phyloP scores from a whole-genome alignment of 2,797 vertebrate species.

The Picus viridis region DNA sequence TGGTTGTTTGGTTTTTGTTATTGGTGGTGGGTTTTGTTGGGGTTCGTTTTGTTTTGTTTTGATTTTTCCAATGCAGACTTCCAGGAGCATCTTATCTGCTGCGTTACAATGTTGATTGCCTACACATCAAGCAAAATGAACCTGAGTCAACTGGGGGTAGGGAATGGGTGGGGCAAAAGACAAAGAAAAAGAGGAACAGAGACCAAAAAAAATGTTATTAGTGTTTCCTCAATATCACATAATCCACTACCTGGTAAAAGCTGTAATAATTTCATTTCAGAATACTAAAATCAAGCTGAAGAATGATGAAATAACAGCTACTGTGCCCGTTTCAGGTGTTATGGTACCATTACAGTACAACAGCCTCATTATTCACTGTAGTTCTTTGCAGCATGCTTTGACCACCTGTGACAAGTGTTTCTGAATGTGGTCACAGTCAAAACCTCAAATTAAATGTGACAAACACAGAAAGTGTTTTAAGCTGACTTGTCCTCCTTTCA shows the following conservation, averaged over 20 bases:
- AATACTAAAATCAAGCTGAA: constrained; percentile 2
- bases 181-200: background rate
- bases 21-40: no score
- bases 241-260: background rate
- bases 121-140: background rate
- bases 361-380: constrained; percentile 20
- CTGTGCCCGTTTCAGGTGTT: background rate
- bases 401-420: constrained; percentile 40
- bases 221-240: background rate
- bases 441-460: constrained; percentile 72
- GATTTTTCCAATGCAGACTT: background rate
- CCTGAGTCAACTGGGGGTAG: background rate
- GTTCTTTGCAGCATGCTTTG: constrained; percentile 14
- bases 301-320: constrained; percentile 1
- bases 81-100: background rate
- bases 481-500: constrained; percentile 54
- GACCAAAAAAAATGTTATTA: background rate
- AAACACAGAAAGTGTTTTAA: constrained; percentile 22
- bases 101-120: background rate
- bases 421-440: background rate
- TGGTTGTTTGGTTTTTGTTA: no score
- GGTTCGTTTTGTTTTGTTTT: no score
- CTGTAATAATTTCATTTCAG: constrained; percentile 5
- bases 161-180: background rate
- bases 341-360: background rate